phyloP scores from a whole-genome alignment of 2,888 invertebrate genomes.

The Branchellion lobata region DNA sequence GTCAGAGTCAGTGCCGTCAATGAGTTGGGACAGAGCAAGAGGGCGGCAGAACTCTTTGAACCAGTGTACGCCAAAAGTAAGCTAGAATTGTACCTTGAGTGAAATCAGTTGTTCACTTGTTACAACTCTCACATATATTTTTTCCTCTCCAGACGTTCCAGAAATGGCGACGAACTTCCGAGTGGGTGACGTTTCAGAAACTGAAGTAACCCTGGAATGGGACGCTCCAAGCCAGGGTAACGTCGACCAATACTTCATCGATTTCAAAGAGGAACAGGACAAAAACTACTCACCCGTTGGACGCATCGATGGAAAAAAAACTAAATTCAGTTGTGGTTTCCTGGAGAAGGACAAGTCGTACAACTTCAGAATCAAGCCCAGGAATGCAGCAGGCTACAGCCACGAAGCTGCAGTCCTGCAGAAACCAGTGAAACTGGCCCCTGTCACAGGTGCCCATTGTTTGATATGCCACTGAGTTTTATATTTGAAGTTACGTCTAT shows the following conservation, averaged over 20 bases:
- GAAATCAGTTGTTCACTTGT: not conserved
- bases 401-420: conserved; percentile 70
- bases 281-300: conserved; percentile 40
- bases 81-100: not conserved
- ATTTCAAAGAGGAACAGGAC: conserved; percentile 43
- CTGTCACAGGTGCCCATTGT: conserved; percentile 12
- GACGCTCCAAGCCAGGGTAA: conserved; percentile 11
- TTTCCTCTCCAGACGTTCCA: conserved; percentile 17
- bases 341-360: conserved; percentile 63
- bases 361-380: conserved; percentile 80
- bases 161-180: conserved; percentile 12
- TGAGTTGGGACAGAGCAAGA: conserved; percentile 69
- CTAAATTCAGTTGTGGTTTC: conserved; percentile 41
- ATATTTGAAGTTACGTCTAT: no score
- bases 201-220: conserved; percentile 41
- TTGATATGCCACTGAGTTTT: no score
- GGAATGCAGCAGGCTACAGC: conserved; percentile 75
- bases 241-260: conserved; percentile 44
- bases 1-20: conserved; percentile 83
- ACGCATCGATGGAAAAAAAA: conserved; percentile 43
- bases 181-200: conserved; percentile 27
- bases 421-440: conserved; percentile 67
- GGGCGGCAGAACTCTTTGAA: conserved; percentile 72
- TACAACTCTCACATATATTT: not conserved
- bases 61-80: conserved; percentile 64